Percentiles rank a stretch among this genome's conserved stretches.
Evolutionary conservation across 2,797 vertebrate genomes (phyloP).

Genomic region (Sphaeramia orbicularis): DNA sequence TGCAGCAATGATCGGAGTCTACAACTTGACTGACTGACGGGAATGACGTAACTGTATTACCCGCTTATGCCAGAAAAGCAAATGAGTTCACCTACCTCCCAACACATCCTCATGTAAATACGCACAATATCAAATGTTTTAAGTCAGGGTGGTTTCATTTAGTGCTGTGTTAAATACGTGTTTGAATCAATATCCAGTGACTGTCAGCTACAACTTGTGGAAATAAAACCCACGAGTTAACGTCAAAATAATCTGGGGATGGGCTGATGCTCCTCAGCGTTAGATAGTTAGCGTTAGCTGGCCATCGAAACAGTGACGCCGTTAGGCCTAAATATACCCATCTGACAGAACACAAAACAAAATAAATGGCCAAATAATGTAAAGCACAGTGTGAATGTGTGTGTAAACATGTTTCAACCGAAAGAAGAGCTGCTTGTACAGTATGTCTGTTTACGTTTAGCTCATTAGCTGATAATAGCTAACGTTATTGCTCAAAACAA

Average conservation of each 20-base stretch:
- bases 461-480: slow-evolving; percentile 6
- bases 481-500: slow-evolving; percentile 30
- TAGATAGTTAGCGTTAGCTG: slow-evolving; percentile 33
- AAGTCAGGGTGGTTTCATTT: neutral
- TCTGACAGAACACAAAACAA: neutral
- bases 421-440: neutral
- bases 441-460: slow-evolving; percentile 53
- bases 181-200: neutral
- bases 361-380: neutral
- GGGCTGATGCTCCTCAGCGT: slow-evolving; percentile 41
- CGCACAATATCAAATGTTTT: neutral
- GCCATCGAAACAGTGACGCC: slow-evolving; percentile 61
- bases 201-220: too few relatives aligned
- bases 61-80: slow-evolving; percentile 60
- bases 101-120: slow-evolving; percentile 29
- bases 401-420: neutral
- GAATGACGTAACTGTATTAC: slow-evolving; percentile 76
- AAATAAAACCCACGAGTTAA: neutral
- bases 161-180: rapidly evolving
- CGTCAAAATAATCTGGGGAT: slow-evolving; percentile 16
- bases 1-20: slow-evolving; percentile 53
- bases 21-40: slow-evolving; percentile 63
- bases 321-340: slow-evolving; percentile 61
- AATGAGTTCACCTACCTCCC: slow-evolving; percentile 47
- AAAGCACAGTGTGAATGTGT: neutral